Evolutionary conservation across 2,113 vertebrate genomes (phyloP).

Genomic region (Lota lota): DNA sequence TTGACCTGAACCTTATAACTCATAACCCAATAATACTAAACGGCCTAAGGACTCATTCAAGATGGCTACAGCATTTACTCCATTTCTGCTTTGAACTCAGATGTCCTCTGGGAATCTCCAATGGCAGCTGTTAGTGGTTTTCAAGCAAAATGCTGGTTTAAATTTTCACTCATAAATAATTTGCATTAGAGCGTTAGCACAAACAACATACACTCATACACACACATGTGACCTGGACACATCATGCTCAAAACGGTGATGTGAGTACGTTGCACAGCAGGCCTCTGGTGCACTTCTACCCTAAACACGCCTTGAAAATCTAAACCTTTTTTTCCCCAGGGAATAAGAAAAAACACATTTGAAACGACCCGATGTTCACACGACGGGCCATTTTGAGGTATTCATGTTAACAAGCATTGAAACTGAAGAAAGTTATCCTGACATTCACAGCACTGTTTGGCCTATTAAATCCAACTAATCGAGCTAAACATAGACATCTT

Average conservation of each 20-base stretch:
- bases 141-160: constrained; percentile 95
- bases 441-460: no score
- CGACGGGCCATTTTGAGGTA: no score
- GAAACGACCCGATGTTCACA: no score
- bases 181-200: constrained; percentile 65
- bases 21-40: not conserved
- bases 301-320: not conserved
- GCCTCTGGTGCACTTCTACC: constrained; percentile 62
- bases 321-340: no score
- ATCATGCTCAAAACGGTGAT: constrained; percentile 79
- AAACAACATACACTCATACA: constrained; percentile 39
- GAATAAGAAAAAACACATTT: no score
- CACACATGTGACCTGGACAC: constrained; percentile 75
- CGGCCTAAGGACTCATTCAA: not conserved
- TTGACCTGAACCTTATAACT: constrained; percentile 42
- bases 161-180: constrained; percentile 78
- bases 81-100: constrained; percentile 41
- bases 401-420: no score
- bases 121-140: constrained; percentile 91
- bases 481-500: no score
- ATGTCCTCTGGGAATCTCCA: constrained; percentile 56
- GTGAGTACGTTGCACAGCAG: constrained; percentile 60
- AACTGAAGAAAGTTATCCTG: no score
- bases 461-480: no score
- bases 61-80: constrained; percentile 24